Evolutionary conservation across 1,140 invertebrate species (phyloP).

Genomic region (Homalodisca vitripennis): DNA sequence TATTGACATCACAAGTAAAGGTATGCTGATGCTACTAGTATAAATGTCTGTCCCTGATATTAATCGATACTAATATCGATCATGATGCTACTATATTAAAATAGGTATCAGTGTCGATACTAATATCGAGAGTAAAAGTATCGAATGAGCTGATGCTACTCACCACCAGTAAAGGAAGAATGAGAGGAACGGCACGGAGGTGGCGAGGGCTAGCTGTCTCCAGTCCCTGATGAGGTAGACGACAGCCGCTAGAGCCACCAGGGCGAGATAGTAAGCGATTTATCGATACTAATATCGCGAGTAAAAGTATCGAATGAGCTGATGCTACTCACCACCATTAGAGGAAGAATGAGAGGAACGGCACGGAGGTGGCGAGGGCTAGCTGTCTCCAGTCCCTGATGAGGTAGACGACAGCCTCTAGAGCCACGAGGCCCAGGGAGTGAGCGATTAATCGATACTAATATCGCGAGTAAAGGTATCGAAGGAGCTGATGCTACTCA

Average conservation of each 20-base stretch:
- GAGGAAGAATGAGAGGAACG: slow-evolving; percentile 58
- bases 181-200: slow-evolving; percentile 57
- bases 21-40: too few relatives aligned
- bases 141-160: too few relatives aligned
- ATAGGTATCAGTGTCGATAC: neutral
- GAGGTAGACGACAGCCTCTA: slow-evolving; percentile 71
- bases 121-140: neutral
- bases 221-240: slow-evolving; percentile 66
- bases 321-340: slow-evolving; percentile 57
- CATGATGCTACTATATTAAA: too few relatives aligned
- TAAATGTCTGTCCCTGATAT: too few relatives aligned
- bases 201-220: slow-evolving; percentile 70
- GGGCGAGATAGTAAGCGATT: slow-evolving; percentile 72
- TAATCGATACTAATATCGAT: neutral
- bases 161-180: slow-evolving; percentile 62
- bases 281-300: too few relatives aligned
- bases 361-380: slow-evolving; percentile 63
- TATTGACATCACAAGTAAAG: too few relatives aligned
- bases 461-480: too few relatives aligned
- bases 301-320: too few relatives aligned
- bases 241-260: slow-evolving; percentile 67
- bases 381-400: slow-evolving; percentile 77
- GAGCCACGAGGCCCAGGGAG: slow-evolving; percentile 67
- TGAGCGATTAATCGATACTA: too few relatives aligned
- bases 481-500: too few relatives aligned